Percentiles rank a stretch among this genome's conserved stretches.
Evolutionary conservation across 2,797 vertebrate species (phyloP).

Genomic region (Argentina silus): DNA sequence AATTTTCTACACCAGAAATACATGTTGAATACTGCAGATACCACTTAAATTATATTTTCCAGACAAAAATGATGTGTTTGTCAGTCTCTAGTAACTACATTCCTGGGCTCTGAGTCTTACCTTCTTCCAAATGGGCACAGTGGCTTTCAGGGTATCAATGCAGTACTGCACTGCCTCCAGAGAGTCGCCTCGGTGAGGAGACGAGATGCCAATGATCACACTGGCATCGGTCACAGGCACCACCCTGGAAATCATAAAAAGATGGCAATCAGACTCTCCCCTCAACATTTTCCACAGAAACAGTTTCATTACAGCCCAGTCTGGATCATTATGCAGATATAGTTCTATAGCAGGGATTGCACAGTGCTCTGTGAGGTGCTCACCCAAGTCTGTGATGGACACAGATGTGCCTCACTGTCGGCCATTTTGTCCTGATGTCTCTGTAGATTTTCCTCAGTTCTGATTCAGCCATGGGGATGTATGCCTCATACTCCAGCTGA

Average conservation of each 20-base stretch:
- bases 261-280: background rate
- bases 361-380: slow-evolving; percentile 25
- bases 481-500: slow-evolving; percentile 90
- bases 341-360: background rate
- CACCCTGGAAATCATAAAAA: slow-evolving; percentile 64
- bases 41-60: no score
- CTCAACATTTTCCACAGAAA: no score
- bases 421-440: slow-evolving; percentile 84
- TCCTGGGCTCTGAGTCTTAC: slow-evolving; percentile 55
- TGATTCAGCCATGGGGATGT: slow-evolving; percentile 86
- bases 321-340: no score
- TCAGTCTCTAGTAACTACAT: background rate
- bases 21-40: no score
- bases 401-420: slow-evolving; percentile 82
- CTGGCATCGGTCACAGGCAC: slow-evolving; percentile 91
- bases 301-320: no score
- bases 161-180: slow-evolving; percentile 85
- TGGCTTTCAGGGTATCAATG: slow-evolving; percentile 86
- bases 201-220: slow-evolving; percentile 87
- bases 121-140: slow-evolving; percentile 93
- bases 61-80: background rate
- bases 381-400: slow-evolving; percentile 92
- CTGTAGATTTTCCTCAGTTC: slow-evolving; percentile 87
- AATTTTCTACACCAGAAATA: no score
- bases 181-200: slow-evolving; percentile 85